These are phyloP conservation scores for Coreius guichenoti DNA, from an alignment of 2,797 vertebrate genomes.

Conservation along the genomic window DNA sequence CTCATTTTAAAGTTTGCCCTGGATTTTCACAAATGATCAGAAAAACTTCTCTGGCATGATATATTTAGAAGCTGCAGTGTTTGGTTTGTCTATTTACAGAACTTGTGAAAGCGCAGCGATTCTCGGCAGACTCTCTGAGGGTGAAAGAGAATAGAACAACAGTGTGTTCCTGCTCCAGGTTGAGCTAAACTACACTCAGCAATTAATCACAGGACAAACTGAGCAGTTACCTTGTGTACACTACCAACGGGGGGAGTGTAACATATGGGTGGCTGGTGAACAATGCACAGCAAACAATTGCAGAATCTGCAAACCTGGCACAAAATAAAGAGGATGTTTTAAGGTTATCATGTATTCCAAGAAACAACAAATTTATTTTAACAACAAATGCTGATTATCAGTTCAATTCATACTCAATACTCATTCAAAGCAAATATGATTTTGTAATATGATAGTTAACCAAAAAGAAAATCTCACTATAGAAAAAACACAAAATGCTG, in stretches of 20 bases:
- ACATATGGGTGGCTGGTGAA: slow-evolving; percentile 29
- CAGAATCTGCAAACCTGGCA: slow-evolving; percentile 1
- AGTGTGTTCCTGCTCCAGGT: background rate
- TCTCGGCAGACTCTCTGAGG: slow-evolving; percentile 34
- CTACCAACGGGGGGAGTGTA: background rate
- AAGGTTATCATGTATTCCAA: slow-evolving; percentile 5
- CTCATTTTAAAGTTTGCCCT: slow-evolving; percentile 44
- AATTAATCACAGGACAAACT: slow-evolving; percentile 49
- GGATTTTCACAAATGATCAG: slow-evolving; percentile 51
- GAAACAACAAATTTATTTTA: slow-evolving; percentile 1
- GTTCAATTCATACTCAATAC: background rate
- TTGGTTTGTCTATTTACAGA: slow-evolving; percentile 47
- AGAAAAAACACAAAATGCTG: background rate
- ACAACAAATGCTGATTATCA: slow-evolving; percentile 9
- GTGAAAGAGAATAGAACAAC: slow-evolving; percentile 28
- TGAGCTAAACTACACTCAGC: slow-evolving; percentile 29
- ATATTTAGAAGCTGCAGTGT: slow-evolving; percentile 50
- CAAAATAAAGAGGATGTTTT: slow-evolving; percentile 16
- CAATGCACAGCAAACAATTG: slow-evolving; percentile 23
- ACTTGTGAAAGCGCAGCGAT: slow-evolving; percentile 51
- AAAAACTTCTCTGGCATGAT: slow-evolving; percentile 34
- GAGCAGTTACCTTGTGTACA: slow-evolving; percentile 42
- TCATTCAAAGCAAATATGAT: background rate
- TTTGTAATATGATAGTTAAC: background rate
- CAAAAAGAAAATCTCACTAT: background rate